A percentile compares a stretch with the other conserved stretches of the same genome.
phyloP scores from a whole-genome alignment of 2,113 vertebrate genomes.

The Bombycilla garrulus region DNA sequence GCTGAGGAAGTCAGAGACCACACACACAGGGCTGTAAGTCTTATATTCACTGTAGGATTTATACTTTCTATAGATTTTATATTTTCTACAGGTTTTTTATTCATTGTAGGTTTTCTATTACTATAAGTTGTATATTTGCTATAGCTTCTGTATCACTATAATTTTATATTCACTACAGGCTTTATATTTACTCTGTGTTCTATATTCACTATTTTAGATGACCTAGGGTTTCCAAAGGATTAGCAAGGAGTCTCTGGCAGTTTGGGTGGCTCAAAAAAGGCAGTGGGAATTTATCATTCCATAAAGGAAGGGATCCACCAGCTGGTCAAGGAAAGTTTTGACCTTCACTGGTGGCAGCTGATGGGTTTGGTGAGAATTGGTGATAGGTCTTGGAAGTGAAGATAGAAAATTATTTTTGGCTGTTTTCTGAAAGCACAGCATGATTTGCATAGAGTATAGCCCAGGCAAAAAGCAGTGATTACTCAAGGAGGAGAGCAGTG shows the following conservation, averaged over 20 bases:
- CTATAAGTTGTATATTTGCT: not conserved
- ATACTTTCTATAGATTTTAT: not conserved
- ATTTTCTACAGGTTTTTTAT: not conserved
- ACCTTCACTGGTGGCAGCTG: not conserved
- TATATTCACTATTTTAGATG: not conserved
- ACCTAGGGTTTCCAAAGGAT: not conserved
- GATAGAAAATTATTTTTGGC: not conserved
- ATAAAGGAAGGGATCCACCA: not conserved
- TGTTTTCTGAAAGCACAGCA: not conserved
- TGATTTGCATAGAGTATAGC: not conserved
- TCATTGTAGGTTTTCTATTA: not conserved
- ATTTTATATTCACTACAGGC: not conserved
- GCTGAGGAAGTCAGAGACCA: not conserved
- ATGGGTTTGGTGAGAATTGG: not conserved
- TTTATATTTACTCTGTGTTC: not conserved
- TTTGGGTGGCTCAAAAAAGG: not conserved
- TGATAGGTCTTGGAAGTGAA: not conserved
- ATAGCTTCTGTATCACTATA: not conserved
- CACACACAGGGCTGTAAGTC: not conserved
- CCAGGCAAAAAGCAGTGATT: not conserved
- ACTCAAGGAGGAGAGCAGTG: not conserved
- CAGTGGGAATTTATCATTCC: not conserved
- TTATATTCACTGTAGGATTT: not conserved
- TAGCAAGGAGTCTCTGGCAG: not conserved
- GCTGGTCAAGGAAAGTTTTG: not conserved